These are phyloP conservation scores for Tigriopus californicus DNA, from an alignment of 2,888 invertebrate species.

Conservation along the genomic window DNA sequence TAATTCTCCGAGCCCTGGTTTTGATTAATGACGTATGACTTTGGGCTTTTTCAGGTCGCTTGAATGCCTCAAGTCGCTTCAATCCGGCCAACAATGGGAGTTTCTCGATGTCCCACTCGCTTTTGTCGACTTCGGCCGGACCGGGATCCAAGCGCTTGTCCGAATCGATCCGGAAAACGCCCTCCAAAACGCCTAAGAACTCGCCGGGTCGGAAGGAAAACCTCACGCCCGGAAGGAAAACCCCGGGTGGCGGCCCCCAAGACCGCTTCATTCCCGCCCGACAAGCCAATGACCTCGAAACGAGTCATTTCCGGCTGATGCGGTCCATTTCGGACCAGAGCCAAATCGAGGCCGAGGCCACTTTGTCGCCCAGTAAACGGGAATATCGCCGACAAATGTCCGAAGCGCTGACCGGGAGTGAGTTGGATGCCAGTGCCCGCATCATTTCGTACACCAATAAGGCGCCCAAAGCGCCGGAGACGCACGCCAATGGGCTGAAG, in stretches of 20 bases:
- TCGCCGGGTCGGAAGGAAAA: not conserved
- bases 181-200: not conserved
- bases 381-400: not conserved
- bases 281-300: not conserved
- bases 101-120: no score
- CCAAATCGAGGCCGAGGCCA: not conserved
- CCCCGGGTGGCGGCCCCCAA: not conserved
- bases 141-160: not conserved
- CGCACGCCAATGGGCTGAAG: slow-evolving; percentile 63
- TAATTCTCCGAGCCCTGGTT: no score
- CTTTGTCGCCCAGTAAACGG: not conserved
- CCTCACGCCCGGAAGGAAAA: not conserved
- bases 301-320: not conserved
- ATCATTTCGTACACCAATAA: not conserved
- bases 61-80: no score
- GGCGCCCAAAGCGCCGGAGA: slow-evolving; percentile 24
- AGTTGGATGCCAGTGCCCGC: not conserved
- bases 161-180: not conserved
- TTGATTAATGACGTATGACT: no score
- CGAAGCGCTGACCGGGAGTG: not conserved
- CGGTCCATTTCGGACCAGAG: not conserved
- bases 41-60: no score
- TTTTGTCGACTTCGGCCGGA: no score
- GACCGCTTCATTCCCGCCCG: slow-evolving; percentile 10
- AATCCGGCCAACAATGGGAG: no score